Base-by-base conservation (phyloP, 2,113 vertebrate species). In the Ia io region DNA sequence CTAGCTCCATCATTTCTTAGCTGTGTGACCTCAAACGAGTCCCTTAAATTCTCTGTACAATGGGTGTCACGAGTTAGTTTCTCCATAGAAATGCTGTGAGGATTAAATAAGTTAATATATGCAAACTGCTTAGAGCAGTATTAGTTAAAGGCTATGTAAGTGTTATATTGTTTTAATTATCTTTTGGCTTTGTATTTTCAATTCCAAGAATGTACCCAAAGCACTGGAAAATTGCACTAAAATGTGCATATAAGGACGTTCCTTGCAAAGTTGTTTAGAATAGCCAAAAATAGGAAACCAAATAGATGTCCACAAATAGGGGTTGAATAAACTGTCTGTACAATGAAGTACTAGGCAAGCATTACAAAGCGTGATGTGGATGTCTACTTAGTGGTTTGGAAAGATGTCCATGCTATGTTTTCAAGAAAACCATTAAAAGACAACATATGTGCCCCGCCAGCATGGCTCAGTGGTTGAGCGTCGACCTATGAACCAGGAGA, bases 91-190 rank as follows among this genome's bases (percentile, higher is more conserved):
- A 77, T 25, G 51, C 51, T 28, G 23, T 51, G 35, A 88, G 67
- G 71, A 44, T 80, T 69, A 82, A 74, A 79, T 44, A 49, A 78
- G 47, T 30, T 63, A 30, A 35, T 76, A 40, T 4, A 16, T 17
- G 42, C 25, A 8, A 42, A 91, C 30, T 32, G 35, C 35, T 88
- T 85, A 17, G 4, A 35, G 44, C 23, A 59, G 61, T 28, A 56
- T 76, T 71, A 74, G 65, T 74, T 83, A 63, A 87, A 77, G 51
- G n/a, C 70, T n/a, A 12, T 63, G 25, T 8, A 47, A 76, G n/a
- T 82, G 65, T 93, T 93, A 28, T 73, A 86, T 82, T 93, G 67
- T 59, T 95, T 96, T 84, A 96, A 88, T 97, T 96, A 86, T 90
- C 69, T 95, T 76, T 84, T 77, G 73, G 84, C 84, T 95, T 95